Evolutionary conservation across 2,888 invertebrate genomes (phyloP).

Genomic region (Pristionchus entomophagus): DNA sequence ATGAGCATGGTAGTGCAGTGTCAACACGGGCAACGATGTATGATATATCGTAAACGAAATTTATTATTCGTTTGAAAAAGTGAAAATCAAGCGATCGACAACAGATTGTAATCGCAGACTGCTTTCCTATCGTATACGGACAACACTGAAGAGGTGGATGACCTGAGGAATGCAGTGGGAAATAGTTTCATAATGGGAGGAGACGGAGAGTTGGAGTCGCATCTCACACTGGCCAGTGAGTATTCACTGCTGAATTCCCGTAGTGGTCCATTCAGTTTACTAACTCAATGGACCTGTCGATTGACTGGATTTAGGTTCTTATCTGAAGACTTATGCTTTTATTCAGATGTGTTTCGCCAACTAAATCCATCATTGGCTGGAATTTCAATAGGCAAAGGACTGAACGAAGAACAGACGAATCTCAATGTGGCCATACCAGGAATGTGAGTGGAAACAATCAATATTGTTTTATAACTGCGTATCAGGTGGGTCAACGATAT

Average conservation of each 20-base stretch:
- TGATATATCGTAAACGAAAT: too few relatives aligned
- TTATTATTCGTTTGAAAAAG: too few relatives aligned
- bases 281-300: too few relatives aligned
- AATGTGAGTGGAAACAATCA: neutral
- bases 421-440: neutral
- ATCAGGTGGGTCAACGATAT: neutral
- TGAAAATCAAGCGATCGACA: neutral
- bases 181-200: neutral
- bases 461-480: neutral
- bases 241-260: neutral
- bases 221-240: conserved; percentile 15
- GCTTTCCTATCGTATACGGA: neutral
- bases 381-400: neutral
- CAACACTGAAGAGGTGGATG: neutral
- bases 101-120: neutral
- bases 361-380: neutral
- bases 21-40: too few relatives aligned
- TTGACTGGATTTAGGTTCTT: neutral
- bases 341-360: neutral
- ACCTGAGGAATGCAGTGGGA: neutral
- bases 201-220: neutral
- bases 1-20: too few relatives aligned
- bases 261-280: too few relatives aligned
- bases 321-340: neutral
- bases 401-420: neutral